These are phyloP conservation scores for Benthochromis sp. DNA, from an alignment of 2,113 vertebrate species.

Conservation along the genomic window DNA sequence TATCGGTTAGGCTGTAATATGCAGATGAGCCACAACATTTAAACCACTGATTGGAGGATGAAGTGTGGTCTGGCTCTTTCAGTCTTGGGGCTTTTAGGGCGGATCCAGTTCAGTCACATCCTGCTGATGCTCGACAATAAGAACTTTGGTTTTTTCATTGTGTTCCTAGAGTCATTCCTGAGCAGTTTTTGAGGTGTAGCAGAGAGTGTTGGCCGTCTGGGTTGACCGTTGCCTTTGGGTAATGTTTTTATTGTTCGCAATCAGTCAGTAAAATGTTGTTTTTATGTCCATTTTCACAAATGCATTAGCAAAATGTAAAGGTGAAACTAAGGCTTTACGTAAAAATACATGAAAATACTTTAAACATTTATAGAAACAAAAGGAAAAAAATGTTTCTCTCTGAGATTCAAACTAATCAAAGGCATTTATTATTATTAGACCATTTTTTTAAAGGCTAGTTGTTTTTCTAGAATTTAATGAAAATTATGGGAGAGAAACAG, in stretches of 20 bases:
- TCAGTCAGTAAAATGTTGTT: background rate
- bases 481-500: background rate
- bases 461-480: background rate
- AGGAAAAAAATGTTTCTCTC: background rate
- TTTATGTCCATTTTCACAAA: background rate
- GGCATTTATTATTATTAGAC: background rate
- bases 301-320: background rate
- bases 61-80: background rate
- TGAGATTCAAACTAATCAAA: background rate
- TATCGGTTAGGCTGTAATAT: fast-evolving
- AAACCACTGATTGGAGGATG: background rate
- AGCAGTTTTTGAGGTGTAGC: background rate
- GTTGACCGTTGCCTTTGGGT: background rate
- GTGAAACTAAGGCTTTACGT: fast-evolving
- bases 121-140: background rate
- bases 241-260: background rate
- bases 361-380: background rate
- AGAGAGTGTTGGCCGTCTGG: background rate
- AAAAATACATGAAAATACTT: background rate
- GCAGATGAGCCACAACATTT: background rate
- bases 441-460: background rate
- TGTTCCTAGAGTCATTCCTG: background rate
- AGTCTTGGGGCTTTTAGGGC: background rate
- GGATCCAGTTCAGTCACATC: background rate
- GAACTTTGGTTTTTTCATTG: background rate